These are phyloP conservation scores for Reinhardtius hippoglossoides DNA, from an alignment of 2,113 vertebrate species.

Conservation along the genomic window DNA sequence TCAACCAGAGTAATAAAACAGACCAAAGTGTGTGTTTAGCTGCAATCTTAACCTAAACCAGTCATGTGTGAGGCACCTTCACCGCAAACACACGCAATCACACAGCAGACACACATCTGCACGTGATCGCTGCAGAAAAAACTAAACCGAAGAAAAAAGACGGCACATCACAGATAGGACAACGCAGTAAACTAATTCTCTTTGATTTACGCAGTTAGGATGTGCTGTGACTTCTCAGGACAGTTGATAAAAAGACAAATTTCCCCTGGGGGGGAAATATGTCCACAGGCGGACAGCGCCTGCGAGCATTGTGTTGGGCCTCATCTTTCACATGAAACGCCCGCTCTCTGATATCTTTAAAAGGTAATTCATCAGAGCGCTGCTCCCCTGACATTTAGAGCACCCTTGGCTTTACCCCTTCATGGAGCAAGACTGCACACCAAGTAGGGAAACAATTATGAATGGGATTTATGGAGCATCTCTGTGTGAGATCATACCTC, in stretches of 20 bases:
- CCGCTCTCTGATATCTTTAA: constrained; percentile 80
- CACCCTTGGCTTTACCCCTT: constrained; percentile 79
- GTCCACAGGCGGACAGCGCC: constrained; percentile 61
- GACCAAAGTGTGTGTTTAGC: constrained; percentile 13
- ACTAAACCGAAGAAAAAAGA: constrained; percentile 26
- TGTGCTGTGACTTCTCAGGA: constrained; percentile 76
- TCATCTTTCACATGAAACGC: constrained; percentile 78
- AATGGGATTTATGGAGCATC: constrained; percentile 81
- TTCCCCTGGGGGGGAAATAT: constrained; percentile 66
- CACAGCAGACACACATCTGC: constrained; percentile 39
- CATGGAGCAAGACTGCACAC: constrained; percentile 77
- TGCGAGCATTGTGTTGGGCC: constrained; percentile 43
- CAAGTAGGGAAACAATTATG: constrained; percentile 80
- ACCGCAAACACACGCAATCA: constrained; percentile 9
- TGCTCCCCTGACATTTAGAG: constrained; percentile 78
- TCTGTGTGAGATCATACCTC: constrained; percentile 68
- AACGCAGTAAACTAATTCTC: constrained; percentile 73
- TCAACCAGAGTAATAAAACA: constrained; percentile 19
- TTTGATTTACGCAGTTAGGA: constrained; percentile 81
- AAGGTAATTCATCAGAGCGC: constrained; percentile 82
- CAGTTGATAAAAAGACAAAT: constrained; percentile 86
- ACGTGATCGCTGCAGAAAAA: constrained; percentile 75
- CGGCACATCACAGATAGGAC: constrained; percentile 77
- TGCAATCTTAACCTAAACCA: constrained; percentile 19
- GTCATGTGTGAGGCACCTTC: constrained; percentile 42